Base-by-base conservation (phyloP, 30 jellyfish, hydroid and myxozoan species). In the Nemopilema nomurai region DNA sequence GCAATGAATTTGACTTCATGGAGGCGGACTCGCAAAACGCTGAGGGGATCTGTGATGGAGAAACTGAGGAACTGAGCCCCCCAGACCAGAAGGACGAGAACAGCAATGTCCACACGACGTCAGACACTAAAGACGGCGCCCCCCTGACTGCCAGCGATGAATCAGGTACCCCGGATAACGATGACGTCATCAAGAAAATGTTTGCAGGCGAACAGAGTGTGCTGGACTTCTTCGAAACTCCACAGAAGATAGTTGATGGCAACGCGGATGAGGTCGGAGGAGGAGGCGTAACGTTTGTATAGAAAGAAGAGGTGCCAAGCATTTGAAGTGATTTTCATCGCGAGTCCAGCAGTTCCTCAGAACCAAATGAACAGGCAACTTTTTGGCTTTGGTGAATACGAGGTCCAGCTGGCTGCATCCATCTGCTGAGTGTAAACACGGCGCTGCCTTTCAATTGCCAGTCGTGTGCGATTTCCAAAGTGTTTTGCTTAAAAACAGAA, bases 161-260 rank as follows among this genome's bases (percentile, higher is more conserved):
- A 4, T 50, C 72, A 13, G 86, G 64, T 18, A 71, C 22, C 7
- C 79, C 62, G 63, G 74, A 73, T 26, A 71, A 80, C 4, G 96
- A 80, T 30, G 97, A 85, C 27, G 53, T 92, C 31, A 88, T 92
- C 20, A 82, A 81, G 71, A 75, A 81, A 67, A 82, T 92, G 97
- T 92, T 92, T 74, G 93, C 91, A 18, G 88, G 87, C n/a, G 96
- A 92, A 53, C 83, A 77, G 66, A 86, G 92, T 32, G 97, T 92
- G 67, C 32, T 92, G 86, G 98, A 84, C 17, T 92, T 92, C 67
- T 92, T 92, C 63, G 94, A 92, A 53, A 64, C 92, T 8, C 92
- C 92, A 3, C 62, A 73, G 49, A 71, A 83, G 33, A 16, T 64
- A 1, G 51, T 27, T 8, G 91, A 82, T 18, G 84, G 32, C 28